phyloP scores from a whole-genome alignment of 2,797 vertebrate species.

The Alectoris magna region DNA sequence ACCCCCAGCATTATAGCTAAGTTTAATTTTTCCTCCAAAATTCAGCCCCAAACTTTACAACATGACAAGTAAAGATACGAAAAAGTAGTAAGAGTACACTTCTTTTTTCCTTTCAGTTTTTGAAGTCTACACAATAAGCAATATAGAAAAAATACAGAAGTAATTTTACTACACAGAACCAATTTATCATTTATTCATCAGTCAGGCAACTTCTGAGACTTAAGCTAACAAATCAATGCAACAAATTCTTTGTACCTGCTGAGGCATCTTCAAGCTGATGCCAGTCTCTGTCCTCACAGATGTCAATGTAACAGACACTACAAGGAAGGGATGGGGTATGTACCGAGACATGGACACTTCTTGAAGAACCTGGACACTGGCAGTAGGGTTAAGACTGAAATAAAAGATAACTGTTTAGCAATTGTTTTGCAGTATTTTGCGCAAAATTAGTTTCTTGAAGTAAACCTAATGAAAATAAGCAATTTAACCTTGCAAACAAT shows the following conservation, averaged over 20 bases:
- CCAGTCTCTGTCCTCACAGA: conserved; percentile 98
- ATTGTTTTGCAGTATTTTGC: background rate
- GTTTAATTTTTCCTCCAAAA: background rate
- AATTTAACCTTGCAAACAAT: background rate
- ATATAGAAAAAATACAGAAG: background rate
- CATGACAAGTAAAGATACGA: background rate
- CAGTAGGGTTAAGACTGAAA: conserved; percentile 87
- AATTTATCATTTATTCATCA: background rate
- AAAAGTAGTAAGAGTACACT: background rate
- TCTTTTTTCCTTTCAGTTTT: background rate
- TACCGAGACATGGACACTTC: conserved; percentile 99
- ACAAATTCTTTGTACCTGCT: conserved; percentile 86
- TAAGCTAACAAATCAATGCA: background rate
- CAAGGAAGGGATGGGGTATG: conserved; percentile 96
- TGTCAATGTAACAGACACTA: conserved; percentile 96
- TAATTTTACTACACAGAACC: background rate
- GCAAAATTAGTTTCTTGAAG: background rate
- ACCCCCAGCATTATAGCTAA: background rate
- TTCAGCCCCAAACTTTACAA: background rate
- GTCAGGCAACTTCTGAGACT: background rate
- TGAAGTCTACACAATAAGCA: background rate
- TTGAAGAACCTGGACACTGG: conserved; percentile 92
- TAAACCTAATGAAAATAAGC: background rate
- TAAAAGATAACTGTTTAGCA: conserved; percentile 27
- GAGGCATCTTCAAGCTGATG: conserved; percentile 95